phyloP scores from a whole-genome alignment of 2,888 invertebrate genomes.

The Erpobdella octoculata region DNA sequence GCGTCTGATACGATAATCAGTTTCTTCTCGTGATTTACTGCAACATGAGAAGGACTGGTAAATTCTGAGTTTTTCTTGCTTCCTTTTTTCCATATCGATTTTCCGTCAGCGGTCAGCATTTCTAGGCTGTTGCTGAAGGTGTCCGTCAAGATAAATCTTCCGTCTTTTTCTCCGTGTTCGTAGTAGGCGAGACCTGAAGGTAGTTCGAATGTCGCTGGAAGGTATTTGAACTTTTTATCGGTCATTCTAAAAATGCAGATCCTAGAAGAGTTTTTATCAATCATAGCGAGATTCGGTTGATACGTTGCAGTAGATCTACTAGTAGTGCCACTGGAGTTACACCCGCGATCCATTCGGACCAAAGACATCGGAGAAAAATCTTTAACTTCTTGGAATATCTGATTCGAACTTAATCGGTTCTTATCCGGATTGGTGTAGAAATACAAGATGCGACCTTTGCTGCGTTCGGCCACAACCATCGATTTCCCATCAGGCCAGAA shows the following conservation, averaged over 20 bases:
- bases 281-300: neutral
- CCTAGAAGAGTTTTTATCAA: neutral
- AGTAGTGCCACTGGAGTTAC: neutral
- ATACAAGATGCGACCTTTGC: neutral
- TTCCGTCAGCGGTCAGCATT: neutral
- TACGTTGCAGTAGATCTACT: neutral
- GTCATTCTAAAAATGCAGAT: neutral
- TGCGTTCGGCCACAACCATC: neutral
- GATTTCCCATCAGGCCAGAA: neutral
- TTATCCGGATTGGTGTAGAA: neutral
- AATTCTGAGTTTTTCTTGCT: neutral
- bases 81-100: neutral
- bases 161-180: neutral
- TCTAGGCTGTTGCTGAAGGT: neutral
- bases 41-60: neutral
- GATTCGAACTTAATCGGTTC: too few species aligned
- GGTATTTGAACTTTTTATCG: neutral
- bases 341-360: neutral
- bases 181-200: neutral
- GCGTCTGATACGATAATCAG: neutral
- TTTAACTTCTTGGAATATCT: too few species aligned
- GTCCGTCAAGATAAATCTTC: neutral
- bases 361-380: neutral
- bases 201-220: neutral
- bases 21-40: neutral